These are phyloP conservation scores for Diploptera punctata DNA, from an alignment of 2,888 invertebrate species.

Conservation along the genomic window DNA sequence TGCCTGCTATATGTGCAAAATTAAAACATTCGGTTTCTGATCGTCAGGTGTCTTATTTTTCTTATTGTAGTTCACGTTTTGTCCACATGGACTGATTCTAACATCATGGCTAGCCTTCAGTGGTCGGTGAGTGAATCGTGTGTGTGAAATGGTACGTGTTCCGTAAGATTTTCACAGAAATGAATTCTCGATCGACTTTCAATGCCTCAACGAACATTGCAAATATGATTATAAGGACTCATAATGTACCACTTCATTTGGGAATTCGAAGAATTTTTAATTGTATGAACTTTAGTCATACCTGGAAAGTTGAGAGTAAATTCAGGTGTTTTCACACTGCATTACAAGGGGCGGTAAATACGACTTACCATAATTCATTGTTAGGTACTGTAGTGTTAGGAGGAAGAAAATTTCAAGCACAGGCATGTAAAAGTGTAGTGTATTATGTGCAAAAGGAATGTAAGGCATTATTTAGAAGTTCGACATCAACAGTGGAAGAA, in stretches of 20 bases:
- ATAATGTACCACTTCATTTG: not conserved
- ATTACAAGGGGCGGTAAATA: slow-evolving; percentile 28
- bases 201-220: not conserved
- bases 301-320: not conserved
- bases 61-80: not conserved
- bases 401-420: not conserved
- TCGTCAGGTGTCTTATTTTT: not conserved
- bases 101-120: not conserved
- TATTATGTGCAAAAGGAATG: not conserved
- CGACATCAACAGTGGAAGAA: slow-evolving; percentile 17
- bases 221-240: slow-evolving; percentile 7
- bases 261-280: slow-evolving; percentile 18
- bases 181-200: slow-evolving; percentile 13
- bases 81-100: not conserved
- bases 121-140: not conserved
- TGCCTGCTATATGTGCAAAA: too few relatives aligned
- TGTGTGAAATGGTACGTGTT: not conserved
- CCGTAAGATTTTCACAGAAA: not conserved
- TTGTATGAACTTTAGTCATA: not conserved
- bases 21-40: not conserved
- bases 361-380: not conserved
- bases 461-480: slow-evolving; percentile 1
- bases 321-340: slow-evolving; percentile 10
- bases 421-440: slow-evolving; percentile 17
- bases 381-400: not conserved